These are phyloP conservation scores for Ryuthela nishihirai DNA, from an alignment of 2,888 invertebrate species.

Conservation along the genomic window DNA sequence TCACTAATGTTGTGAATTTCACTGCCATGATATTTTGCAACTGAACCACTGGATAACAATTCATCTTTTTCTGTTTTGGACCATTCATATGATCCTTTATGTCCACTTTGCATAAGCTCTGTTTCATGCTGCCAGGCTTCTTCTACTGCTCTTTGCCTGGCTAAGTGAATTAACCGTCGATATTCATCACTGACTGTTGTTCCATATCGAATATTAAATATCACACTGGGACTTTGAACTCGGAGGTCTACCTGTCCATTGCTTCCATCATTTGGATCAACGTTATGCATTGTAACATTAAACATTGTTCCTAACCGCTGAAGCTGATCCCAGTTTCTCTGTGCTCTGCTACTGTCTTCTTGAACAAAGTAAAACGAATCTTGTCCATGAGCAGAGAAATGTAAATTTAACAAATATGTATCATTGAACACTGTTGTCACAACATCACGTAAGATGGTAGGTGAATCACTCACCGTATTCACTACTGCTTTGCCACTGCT, in stretches of 20 bases:
- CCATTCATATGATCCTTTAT: slow-evolving; percentile 66
- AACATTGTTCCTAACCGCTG: slow-evolving; percentile 67
- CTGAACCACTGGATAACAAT: slow-evolving; percentile 77
- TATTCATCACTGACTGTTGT: slow-evolving; percentile 83
- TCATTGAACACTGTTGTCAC: slow-evolving; percentile 90
- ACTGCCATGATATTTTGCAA: slow-evolving; percentile 87
- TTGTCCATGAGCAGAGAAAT: slow-evolving; percentile 56
- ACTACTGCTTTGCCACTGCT: slow-evolving; percentile 56
- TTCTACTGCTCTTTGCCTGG: slow-evolving; percentile 76
- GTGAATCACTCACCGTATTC: slow-evolving; percentile 77
- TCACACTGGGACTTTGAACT: slow-evolving; percentile 86
- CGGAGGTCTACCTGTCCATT: slow-evolving; percentile 61
- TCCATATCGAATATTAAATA: slow-evolving; percentile 88
- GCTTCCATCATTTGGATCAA: slow-evolving; percentile 36
- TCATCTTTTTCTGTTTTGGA: slow-evolving; percentile 90
- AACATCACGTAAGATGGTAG: slow-evolving; percentile 84
- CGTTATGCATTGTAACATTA: slow-evolving; percentile 40
- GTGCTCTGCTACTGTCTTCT: slow-evolving; percentile 73
- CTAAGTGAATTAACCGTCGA: slow-evolving; percentile 79
- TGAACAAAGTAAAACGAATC: slow-evolving; percentile 92
- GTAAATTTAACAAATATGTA: slow-evolving; percentile 79
- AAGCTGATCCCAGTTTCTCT: slow-evolving; percentile 80
- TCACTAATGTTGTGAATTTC: slow-evolving; percentile 85
- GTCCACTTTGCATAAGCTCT: slow-evolving; percentile 58
- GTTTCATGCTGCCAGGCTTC: slow-evolving; percentile 92